Percentiles rank a stretch among this genome's conserved stretches.
phyloP scores from a whole-genome alignment of 2,797 vertebrate genomes.

The Oceanodroma leucorhoa region DNA sequence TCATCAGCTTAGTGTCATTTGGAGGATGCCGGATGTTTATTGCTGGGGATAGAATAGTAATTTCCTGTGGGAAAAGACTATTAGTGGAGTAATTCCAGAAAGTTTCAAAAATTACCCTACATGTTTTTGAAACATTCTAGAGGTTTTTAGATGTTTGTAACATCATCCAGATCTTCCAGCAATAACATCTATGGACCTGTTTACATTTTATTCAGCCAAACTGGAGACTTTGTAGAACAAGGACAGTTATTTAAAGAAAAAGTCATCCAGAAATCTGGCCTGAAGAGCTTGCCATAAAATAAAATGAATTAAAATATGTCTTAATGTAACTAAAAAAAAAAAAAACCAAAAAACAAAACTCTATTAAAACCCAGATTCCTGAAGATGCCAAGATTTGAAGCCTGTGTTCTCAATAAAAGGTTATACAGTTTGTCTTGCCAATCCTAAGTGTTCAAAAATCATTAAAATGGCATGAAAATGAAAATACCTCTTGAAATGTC shows the following conservation, averaged over 20 bases:
- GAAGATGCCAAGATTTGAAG: neutral
- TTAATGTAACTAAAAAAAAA: neutral
- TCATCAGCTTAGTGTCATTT: neutral
- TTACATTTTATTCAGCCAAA: neutral
- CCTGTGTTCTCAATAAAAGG: neutral
- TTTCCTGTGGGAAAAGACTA: slow-evolving; percentile 1
- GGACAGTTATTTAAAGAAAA: neutral
- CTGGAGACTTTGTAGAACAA: neutral
- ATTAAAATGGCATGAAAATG: neutral
- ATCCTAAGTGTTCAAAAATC: neutral
- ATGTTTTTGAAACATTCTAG: slow-evolving; percentile 16
- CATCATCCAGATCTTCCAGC: neutral
- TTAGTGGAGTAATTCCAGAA: slow-evolving; percentile 10
- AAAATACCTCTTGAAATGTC: neutral
- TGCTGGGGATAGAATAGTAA: neutral
- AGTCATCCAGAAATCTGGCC: neutral
- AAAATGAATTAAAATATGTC: neutral
- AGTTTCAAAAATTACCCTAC: neutral
- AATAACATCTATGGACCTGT: neutral
- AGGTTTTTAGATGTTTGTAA: neutral
- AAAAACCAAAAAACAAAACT: neutral
- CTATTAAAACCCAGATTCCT: neutral
- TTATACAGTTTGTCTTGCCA: neutral
- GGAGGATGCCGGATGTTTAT: neutral
- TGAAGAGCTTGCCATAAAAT: neutral